Percentiles rank a stretch among this genome's conserved stretches.
phyloP scores from a whole-genome alignment of 2,888 invertebrate species.

The Labia minor region DNA sequence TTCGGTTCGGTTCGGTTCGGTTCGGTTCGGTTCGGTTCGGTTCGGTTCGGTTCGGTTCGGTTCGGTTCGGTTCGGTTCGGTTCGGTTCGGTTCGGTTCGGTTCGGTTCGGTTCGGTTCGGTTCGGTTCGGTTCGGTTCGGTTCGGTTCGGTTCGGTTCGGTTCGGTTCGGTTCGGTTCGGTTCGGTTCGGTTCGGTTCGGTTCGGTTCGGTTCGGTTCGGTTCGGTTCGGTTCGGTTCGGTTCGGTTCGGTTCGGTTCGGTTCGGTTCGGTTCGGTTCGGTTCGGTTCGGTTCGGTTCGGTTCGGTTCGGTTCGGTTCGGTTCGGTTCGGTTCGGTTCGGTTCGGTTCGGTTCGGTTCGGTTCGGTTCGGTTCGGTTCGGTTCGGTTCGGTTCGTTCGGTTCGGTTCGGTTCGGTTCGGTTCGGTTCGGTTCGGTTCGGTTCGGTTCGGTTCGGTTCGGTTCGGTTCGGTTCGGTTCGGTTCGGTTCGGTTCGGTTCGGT shows the following conservation, averaged over 20 bases:
- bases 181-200: not conserved
- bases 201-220: slow-evolving; percentile 16
- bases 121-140: slow-evolving; percentile 20
- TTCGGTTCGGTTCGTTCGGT: too few species aligned
- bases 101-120: slow-evolving; percentile 19
- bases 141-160: slow-evolving; percentile 19
- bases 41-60: slow-evolving; percentile 18
- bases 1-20: slow-evolving; percentile 17
- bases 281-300: slow-evolving; percentile 14
- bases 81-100: slow-evolving; percentile 18
- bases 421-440: slow-evolving; percentile 17
- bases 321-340: slow-evolving; percentile 8
- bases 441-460: slow-evolving; percentile 14
- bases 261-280: slow-evolving; percentile 18
- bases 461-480: slow-evolving; percentile 14
- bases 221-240: slow-evolving; percentile 17
- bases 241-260: slow-evolving; percentile 19
- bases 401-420: slow-evolving; percentile 16
- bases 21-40: slow-evolving; percentile 18
- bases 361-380: slow-evolving; percentile 17
- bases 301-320: not conserved
- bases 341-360: not conserved
- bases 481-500: slow-evolving; percentile 15
- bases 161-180: slow-evolving; percentile 19
- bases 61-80: slow-evolving; percentile 18